These are phyloP conservation scores for Limnephilus marmoratus DNA, from an alignment of 2,888 invertebrate species.

Conservation along the genomic window DNA sequence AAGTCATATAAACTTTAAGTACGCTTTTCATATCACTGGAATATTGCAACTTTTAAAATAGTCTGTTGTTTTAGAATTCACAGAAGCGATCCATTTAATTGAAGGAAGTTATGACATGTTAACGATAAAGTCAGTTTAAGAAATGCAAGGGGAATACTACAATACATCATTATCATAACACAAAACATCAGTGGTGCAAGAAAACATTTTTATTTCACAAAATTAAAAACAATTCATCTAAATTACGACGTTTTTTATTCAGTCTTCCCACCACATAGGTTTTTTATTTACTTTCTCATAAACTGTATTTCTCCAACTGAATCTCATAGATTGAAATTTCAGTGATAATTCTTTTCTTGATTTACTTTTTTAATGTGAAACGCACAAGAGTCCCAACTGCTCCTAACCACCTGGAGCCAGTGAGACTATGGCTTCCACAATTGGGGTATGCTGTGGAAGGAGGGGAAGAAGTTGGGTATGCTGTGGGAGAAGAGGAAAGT, in stretches of 20 bases:
- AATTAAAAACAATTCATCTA: neutral
- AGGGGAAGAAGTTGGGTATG: no score
- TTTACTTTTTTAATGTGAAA: no score
- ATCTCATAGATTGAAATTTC: no score
- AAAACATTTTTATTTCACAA: neutral
- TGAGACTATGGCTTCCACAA: no score
- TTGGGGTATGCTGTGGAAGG: no score
- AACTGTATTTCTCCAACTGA: no score
- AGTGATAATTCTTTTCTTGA: no score
- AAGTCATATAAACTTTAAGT: constrained; percentile 45
- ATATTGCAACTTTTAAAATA: constrained; percentile 26
- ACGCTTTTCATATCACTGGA: constrained; percentile 32
- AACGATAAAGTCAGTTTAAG: neutral
- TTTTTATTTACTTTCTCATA: no score
- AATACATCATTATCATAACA: neutral
- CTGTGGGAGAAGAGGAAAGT: no score
- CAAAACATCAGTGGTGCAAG: neutral
- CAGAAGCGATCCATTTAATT: constrained; percentile 27
- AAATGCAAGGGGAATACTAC: neutral
- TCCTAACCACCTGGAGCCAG: no score
- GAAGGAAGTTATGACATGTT: neutral
- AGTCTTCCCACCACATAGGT: no score
- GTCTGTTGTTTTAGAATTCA: constrained; percentile 36
- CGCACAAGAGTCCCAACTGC: no score
- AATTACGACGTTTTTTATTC: neutral